Conservation (phyloP, 2,113 vertebrate genomes). For the Tenrec ecaudatus region DNA sequence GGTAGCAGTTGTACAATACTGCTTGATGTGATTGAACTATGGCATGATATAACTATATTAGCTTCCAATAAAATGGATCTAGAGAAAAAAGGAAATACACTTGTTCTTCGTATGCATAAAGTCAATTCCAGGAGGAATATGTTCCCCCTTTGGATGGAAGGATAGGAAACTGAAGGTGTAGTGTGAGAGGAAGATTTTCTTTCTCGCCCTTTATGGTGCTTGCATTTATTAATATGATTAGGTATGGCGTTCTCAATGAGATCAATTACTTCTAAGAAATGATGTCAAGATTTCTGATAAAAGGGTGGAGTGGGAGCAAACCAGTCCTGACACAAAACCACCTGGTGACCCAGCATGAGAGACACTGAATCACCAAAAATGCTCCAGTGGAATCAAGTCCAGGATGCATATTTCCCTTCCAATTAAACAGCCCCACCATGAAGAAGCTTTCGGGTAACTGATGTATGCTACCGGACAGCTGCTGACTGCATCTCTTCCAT, state of each 20-base stretch:
- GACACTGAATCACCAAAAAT: not conserved
- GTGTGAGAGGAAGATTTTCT: not conserved
- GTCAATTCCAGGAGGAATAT: not conserved
- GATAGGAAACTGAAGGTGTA: not conserved
- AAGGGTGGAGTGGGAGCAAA: not conserved
- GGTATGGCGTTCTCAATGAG: not conserved
- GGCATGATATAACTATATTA: no score
- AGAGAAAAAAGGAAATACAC: not conserved
- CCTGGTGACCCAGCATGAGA: not conserved
- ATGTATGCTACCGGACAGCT: not conserved
- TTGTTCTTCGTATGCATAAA: not conserved
- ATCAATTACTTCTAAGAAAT: not conserved
- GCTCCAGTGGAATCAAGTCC: not conserved
- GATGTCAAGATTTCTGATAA: constrained; percentile 3
- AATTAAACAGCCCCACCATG: not conserved
- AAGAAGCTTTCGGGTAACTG: not conserved
- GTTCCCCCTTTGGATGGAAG: not conserved
- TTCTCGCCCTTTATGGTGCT: not conserved
- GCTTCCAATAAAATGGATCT: no score
- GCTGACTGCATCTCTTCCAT: not conserved
- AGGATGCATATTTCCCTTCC: constrained; percentile 15
- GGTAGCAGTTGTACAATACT: no score
- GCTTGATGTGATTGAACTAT: no score
- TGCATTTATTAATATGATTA: not conserved
- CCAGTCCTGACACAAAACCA: not conserved